These are phyloP conservation scores for Sinopyrophorus schimmeli DNA, from an alignment of 2,888 invertebrate species.

Conservation along the genomic window DNA sequence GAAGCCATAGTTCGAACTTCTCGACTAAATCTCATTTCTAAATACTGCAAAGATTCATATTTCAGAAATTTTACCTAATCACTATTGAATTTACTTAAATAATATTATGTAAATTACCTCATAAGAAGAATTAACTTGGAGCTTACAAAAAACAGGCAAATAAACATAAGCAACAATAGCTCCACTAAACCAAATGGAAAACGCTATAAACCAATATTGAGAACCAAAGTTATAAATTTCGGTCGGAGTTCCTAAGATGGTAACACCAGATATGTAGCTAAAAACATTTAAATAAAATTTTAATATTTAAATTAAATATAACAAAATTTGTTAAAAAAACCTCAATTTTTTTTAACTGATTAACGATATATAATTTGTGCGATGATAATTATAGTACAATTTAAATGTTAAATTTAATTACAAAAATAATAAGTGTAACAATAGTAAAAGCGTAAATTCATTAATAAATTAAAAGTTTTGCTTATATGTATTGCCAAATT, in stretches of 20 bases:
- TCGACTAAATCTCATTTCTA: constrained; percentile 75
- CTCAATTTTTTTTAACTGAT: too few species aligned
- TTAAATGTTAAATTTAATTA: too few species aligned
- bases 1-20: constrained; percentile 75
- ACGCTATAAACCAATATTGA: constrained; percentile 76
- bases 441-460: too few species aligned
- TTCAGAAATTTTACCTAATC: neutral
- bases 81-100: constrained; percentile 2
- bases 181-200: constrained; percentile 72
- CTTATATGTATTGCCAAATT: too few species aligned
- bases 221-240: constrained; percentile 87
- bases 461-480: too few species aligned
- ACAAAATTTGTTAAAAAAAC: too few species aligned
- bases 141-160: constrained; percentile 77
- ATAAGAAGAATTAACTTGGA: constrained; percentile 80
- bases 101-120: constrained; percentile 62
- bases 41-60: constrained; percentile 64
- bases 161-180: constrained; percentile 70
- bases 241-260: constrained; percentile 83
- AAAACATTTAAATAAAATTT: too few species aligned
- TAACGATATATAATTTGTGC: too few species aligned
- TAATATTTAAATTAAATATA: too few species aligned
- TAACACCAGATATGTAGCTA: constrained; percentile 87
- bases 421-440: too few species aligned
- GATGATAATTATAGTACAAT: too few species aligned